Evolutionary conservation across 2,113 vertebrate genomes (phyloP).

Genomic region (Microcebus jonahi): DNA sequence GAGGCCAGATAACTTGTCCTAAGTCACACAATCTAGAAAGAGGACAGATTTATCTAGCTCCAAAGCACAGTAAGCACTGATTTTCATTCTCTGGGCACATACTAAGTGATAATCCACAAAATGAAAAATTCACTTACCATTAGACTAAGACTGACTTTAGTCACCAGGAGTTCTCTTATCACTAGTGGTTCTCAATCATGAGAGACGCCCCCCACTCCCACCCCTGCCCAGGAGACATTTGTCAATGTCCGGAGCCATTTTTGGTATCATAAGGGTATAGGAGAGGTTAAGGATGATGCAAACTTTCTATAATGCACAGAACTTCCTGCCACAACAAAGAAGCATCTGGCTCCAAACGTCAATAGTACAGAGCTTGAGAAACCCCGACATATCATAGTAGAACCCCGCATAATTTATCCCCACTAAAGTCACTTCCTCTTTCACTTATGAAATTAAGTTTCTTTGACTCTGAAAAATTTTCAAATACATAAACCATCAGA

Average conservation of each 20-base stretch:
- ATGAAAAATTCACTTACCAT: background rate
- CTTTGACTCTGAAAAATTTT: constrained; percentile 36
- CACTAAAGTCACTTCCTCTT: background rate
- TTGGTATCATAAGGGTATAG: background rate
- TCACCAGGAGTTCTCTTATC: background rate
- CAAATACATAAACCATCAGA: constrained; percentile 48
- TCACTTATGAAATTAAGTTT: constrained; percentile 33
- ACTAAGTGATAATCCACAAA: background rate
- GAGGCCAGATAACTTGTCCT: background rate
- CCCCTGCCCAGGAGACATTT: background rate
- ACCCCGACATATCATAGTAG: background rate
- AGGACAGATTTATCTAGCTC: background rate
- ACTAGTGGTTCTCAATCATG: background rate
- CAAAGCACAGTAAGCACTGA: background rate
- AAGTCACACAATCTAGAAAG: background rate
- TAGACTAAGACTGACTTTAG: background rate
- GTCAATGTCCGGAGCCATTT: constrained; percentile 9
- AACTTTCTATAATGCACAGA: background rate
- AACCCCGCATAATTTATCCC: background rate
- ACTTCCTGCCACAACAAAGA: background rate
- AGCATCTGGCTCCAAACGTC: background rate
- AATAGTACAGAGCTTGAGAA: background rate
- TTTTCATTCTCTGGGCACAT: background rate
- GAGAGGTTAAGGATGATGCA: background rate
- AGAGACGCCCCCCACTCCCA: background rate